These are phyloP conservation scores for Gavia stellata DNA, from an alignment of 2,113 vertebrate species.

Conservation along the genomic window DNA sequence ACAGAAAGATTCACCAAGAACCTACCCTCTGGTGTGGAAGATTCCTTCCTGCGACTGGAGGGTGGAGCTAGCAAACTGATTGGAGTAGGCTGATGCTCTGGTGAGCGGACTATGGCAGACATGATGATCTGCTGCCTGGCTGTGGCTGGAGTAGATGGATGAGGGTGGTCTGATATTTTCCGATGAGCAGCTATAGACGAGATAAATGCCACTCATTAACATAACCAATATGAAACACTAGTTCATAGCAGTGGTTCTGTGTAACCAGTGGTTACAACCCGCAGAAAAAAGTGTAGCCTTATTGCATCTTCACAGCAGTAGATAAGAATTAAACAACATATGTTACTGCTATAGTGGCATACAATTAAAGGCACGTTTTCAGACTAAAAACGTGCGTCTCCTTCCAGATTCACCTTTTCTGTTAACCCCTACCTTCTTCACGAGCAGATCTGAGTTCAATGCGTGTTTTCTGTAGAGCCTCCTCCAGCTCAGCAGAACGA, in stretches of 20 bases:
- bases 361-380: not conserved
- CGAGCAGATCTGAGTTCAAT: slow-evolving; percentile 89
- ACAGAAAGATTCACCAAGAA: not conserved
- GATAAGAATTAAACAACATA: not conserved
- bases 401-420: slow-evolving; percentile 53
- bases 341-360: not conserved
- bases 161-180: slow-evolving; percentile 87
- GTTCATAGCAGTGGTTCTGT: slow-evolving; percentile 11
- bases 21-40: slow-evolving; percentile 90
- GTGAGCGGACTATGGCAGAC: slow-evolving; percentile 93
- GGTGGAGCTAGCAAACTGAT: slow-evolving; percentile 84
- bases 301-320: not conserved
- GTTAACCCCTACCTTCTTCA: slow-evolving; percentile 85
- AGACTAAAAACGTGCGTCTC: not conserved
- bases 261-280: not conserved
- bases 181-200: slow-evolving; percentile 84
- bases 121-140: slow-evolving; percentile 95
- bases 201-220: slow-evolving; percentile 14
- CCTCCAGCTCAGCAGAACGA: slow-evolving; percentile 92
- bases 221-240: not conserved
- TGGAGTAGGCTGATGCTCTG: slow-evolving; percentile 92
- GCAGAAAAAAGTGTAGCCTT: not conserved
- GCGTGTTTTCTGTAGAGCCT: slow-evolving; percentile 95
- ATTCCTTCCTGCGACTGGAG: slow-evolving; percentile 92
- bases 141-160: slow-evolving; percentile 81